These are phyloP conservation scores for Gadus macrocephalus DNA, from an alignment of 2,113 vertebrate genomes.

Conservation along the genomic window DNA sequence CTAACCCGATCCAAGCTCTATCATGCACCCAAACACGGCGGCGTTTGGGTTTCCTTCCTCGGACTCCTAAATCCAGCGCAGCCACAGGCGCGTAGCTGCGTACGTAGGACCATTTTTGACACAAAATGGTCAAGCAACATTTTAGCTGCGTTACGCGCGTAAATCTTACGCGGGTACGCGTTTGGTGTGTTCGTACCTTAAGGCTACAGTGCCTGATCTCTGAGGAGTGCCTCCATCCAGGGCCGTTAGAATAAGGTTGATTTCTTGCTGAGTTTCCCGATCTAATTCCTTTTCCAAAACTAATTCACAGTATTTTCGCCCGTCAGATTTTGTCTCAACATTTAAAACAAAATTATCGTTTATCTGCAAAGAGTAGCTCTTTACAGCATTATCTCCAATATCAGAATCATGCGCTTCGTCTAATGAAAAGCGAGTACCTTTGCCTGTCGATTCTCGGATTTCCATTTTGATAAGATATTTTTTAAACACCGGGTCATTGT, in stretches of 20 bases:
- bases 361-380: constrained; percentile 40
- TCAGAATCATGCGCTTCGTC: constrained; percentile 62
- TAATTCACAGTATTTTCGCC: constrained; percentile 40
- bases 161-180: no score
- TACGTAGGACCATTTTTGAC: no score
- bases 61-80: no score
- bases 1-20: no score
- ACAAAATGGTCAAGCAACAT: no score
- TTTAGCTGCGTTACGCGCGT: no score
- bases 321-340: constrained; percentile 33
- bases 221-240: constrained; percentile 59
- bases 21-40: no score
- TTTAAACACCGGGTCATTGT: constrained; percentile 63
- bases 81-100: no score
- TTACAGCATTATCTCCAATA: constrained; percentile 50
- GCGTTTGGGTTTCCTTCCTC: no score
- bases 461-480: constrained; percentile 44
- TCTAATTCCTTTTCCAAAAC: constrained; percentile 45
- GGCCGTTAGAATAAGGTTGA: constrained; percentile 37
- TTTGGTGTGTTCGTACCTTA: no score
- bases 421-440: constrained; percentile 50
- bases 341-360: constrained; percentile 50
- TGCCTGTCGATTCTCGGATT: constrained; percentile 50
- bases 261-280: constrained; percentile 32
- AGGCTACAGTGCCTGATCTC: constrained; percentile 51